phyloP scores from a whole-genome alignment of 2,888 invertebrate genomes.

The Peribatodes rhomboidaria region DNA sequence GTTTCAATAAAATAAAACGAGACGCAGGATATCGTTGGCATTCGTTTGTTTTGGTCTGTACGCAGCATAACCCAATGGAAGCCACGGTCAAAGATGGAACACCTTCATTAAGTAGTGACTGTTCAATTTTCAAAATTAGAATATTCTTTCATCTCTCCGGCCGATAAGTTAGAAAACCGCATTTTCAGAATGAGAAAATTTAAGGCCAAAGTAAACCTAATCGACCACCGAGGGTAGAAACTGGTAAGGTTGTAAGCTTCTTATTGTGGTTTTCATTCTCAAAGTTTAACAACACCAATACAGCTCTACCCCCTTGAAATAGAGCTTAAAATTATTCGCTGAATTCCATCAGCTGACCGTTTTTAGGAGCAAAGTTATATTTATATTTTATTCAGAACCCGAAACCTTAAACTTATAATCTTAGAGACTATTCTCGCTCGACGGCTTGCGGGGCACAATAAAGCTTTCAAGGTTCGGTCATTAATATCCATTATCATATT shows the following conservation, averaged over 20 bases:
- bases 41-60: too few species aligned
- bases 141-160: too few species aligned
- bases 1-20: too few species aligned
- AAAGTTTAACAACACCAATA: background rate
- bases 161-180: background rate
- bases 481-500: conserved; percentile 61
- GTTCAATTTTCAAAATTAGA: too few species aligned
- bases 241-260: background rate
- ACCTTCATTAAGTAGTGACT: too few species aligned
- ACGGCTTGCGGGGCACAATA: conserved; percentile 36
- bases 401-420: conserved; percentile 15
- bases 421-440: conserved; percentile 34
- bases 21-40: too few species aligned
- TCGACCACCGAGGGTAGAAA: conserved; percentile 1
- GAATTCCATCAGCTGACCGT: conserved; percentile 10
- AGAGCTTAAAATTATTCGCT: conserved; percentile 2
- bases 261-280: background rate
- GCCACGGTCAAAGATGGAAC: too few species aligned
- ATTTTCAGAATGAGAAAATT: background rate
- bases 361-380: conserved; percentile 6
- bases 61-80: too few species aligned
- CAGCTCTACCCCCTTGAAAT: background rate
- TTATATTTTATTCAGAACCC: conserved; percentile 5
- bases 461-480: conserved; percentile 51
- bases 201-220: background rate